Conservation (phyloP, 2,888 invertebrate species). For the Periphyllus acericola region DNA sequence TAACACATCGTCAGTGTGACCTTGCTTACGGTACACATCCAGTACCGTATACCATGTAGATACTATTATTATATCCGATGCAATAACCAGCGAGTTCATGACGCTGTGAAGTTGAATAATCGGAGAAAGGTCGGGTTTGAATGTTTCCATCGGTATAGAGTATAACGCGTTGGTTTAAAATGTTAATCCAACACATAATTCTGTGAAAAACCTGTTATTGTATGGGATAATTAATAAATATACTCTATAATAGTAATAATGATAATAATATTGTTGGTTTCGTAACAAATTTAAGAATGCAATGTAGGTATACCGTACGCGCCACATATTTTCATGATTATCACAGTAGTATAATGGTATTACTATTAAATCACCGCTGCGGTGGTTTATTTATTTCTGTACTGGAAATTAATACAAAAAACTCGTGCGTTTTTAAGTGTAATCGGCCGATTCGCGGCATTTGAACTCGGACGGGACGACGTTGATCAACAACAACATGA, state of each 20-base stretch:
- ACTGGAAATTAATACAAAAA: too few relatives aligned
- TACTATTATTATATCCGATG: not conserved
- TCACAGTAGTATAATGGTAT: too few relatives aligned
- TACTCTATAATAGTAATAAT: not conserved
- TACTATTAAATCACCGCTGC: too few relatives aligned
- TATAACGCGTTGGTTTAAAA: not conserved
- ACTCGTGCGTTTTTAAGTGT: too few relatives aligned
- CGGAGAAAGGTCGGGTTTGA: constrained; percentile 6
- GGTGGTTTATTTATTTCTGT: too few relatives aligned
- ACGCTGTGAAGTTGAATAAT: not conserved
- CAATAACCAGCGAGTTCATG: not conserved
- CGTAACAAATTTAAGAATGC: not conserved
- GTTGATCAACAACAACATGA: too few relatives aligned
- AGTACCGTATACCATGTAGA: not conserved
- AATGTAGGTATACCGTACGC: too few relatives aligned
- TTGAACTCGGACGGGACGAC: too few relatives aligned
- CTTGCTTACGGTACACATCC: not conserved
- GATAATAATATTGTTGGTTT: constrained; percentile 1
- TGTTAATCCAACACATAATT: not conserved
- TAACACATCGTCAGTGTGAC: not conserved
- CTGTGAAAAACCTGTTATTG: not conserved
- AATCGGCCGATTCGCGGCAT: too few relatives aligned
- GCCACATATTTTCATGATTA: not conserved
- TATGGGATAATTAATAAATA: too few relatives aligned
- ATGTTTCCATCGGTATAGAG: not conserved